Evolutionary conservation across 2,113 vertebrate genomes (phyloP), one percentile per base, ranked within the genome.

Genomic region (Phylloscopus whistleri): DNA sequence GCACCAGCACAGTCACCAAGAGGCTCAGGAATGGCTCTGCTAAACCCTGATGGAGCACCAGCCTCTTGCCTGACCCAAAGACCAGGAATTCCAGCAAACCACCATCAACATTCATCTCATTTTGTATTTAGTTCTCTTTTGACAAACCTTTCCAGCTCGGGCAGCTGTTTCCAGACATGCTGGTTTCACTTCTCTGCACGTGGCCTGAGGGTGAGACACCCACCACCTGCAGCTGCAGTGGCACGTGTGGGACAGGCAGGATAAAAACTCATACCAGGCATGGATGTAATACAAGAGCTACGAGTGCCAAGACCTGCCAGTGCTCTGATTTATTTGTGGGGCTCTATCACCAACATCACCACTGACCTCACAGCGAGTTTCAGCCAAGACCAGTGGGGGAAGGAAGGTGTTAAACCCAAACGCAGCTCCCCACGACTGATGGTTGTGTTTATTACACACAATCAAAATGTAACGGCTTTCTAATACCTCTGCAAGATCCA

Each of bases 31-130:
- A 43, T 8, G 1, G 0, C 44, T 12, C 53, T 58, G 70, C 13
- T 3, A 21, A 52, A 46, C 18, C 30, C 53, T 11, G 20, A 21
- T 4, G 12, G 31, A 78, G 43, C 64, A n/a, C 17, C 35, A 63
- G 35, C 5, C 37, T 80, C 66, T 3, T 3, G 12, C 73, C 52
- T 59, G 41, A 51, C 7, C 44, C 63, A 69, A 51, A 56, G 16
- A 17, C 7, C 4, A 67, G 18, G 26, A 58, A 69, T 69, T 78
- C 15, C 66, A 67, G 52, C 66, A 63, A 89, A 23, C 28, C 55
- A 70, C 22, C 35, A 37, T 4, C 0, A 0, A 14, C 31, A 33
- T 6, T 28, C 20, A 28, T 14, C n/a, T 60, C 27, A 13, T 31
- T 92, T 17, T 15, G 7, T 3, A 2, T 22, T 49, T 11, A 44